Conservation (phyloP, 2,113 vertebrate genomes). For the Emydocephalus ijimae region DNA sequence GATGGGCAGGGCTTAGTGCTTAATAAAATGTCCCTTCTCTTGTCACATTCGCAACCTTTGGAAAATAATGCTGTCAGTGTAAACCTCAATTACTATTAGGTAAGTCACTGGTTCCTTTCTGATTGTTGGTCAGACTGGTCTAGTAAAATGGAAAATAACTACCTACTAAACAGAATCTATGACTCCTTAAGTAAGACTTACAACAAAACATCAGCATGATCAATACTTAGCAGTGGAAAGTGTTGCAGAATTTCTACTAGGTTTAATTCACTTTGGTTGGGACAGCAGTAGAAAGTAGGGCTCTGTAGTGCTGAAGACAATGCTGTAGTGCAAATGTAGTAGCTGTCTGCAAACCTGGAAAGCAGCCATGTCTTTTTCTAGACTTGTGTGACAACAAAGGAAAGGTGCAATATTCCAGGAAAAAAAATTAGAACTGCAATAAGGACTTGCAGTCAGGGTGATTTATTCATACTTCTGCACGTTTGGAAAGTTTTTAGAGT, state of each 20-base stretch:
- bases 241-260: background rate
- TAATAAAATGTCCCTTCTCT: background rate
- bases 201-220: background rate
- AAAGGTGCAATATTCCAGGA: background rate
- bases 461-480: background rate
- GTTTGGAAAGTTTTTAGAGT: background rate
- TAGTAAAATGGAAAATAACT: background rate
- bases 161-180: background rate
- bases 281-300: background rate
- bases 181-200: background rate
- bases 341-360: background rate
- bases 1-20: background rate
- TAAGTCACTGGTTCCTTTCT: background rate
- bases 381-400: background rate
- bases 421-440: background rate
- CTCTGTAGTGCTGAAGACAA: background rate
- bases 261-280: background rate
- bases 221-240: background rate
- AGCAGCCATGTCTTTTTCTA: background rate
- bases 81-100: background rate
- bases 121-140: background rate
- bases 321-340: background rate
- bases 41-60: background rate
- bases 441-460: background rate
- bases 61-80: background rate